These are phyloP conservation scores for Galleria mellonella DNA, from an alignment of 1,140 invertebrate species.

Conservation along the genomic window DNA sequence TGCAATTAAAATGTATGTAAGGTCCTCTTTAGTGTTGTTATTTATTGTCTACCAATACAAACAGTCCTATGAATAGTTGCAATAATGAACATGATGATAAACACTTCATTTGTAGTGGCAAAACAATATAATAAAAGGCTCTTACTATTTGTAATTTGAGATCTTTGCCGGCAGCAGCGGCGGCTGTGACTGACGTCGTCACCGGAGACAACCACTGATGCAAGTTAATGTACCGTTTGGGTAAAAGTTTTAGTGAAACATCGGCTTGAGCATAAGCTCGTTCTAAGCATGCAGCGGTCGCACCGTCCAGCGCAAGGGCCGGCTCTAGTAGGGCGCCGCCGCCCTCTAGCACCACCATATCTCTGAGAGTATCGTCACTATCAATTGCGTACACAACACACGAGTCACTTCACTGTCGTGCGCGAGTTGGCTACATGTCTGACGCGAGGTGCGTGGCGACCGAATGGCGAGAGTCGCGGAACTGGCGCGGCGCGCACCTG, in stretches of 20 bases:
- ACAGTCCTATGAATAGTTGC: too few species aligned
- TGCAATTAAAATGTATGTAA: too few species aligned
- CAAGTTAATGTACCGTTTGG: slow-evolving; percentile 90
- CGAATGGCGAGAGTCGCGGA: slow-evolving; percentile 52
- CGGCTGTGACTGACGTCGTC: slow-evolving; percentile 61
- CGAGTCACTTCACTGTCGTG: slow-evolving; percentile 35
- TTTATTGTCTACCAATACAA: too few species aligned
- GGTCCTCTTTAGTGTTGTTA: too few species aligned
- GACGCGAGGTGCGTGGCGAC: slow-evolving; percentile 35
- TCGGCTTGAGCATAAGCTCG: slow-evolving; percentile 85
- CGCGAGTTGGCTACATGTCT: slow-evolving; percentile 47
- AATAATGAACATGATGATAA: too few species aligned
- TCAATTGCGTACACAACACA: slow-evolving; percentile 33
- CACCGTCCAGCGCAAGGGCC: slow-evolving; percentile 66
- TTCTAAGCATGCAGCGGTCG: slow-evolving; percentile 75
- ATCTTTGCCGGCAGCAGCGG: slow-evolving; percentile 77
- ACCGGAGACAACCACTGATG: slow-evolving; percentile 91
- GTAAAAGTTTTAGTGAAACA: slow-evolving; percentile 88
- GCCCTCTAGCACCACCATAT: slow-evolving; percentile 84
- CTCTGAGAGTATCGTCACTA: slow-evolving; percentile 29
- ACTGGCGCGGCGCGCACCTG: slow-evolving; percentile 61
- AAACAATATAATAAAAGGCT: background rate
- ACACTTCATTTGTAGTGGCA: too few species aligned
- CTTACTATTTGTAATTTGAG: slow-evolving; percentile 83
- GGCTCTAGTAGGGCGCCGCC: slow-evolving; percentile 75